Conservation (phyloP, 1,140 invertebrate species). For the Magallana ariakensis region DNA sequence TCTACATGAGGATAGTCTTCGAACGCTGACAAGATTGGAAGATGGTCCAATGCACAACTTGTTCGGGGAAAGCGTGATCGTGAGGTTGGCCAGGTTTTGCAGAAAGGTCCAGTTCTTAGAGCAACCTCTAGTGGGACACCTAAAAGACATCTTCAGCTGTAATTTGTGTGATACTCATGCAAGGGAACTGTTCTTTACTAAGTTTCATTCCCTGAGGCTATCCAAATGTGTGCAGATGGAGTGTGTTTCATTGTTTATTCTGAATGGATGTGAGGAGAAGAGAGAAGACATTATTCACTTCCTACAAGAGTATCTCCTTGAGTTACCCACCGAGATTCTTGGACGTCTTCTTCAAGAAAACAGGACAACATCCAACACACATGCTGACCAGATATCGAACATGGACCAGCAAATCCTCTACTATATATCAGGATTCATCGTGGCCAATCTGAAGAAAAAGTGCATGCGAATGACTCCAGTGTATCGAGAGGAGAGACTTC, state of each 20-base stretch:
- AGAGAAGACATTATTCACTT: constrained; percentile 15
- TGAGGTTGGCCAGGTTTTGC: too few species aligned
- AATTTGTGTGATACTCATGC: background rate
- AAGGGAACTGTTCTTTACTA: constrained; percentile 28
- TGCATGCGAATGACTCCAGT: background rate
- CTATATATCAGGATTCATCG: constrained; percentile 41
- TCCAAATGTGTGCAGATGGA: background rate
- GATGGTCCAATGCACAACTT: too few species aligned
- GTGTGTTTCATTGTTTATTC: too few species aligned
- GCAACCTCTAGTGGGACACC: too few species aligned
- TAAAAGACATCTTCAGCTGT: background rate
- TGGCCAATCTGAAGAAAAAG: background rate
- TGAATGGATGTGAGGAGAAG: background rate
- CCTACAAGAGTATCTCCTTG: background rate
- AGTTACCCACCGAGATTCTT: background rate
- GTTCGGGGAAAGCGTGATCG: too few species aligned
- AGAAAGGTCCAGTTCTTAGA: too few species aligned
- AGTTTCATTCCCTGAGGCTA: constrained; percentile 26
- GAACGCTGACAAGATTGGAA: too few species aligned
- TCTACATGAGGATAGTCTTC: too few species aligned
- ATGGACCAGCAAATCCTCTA: too few species aligned
- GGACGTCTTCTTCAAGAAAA: background rate
- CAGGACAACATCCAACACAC: background rate
- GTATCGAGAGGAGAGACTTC: background rate
- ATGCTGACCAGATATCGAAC: background rate